A percentile compares a stretch with the other conserved stretches of the same genome.
These are phyloP conservation scores for Elysia chlorotica DNA, from an alignment of 1,140 invertebrate genomes.

Conservation along the genomic window DNA sequence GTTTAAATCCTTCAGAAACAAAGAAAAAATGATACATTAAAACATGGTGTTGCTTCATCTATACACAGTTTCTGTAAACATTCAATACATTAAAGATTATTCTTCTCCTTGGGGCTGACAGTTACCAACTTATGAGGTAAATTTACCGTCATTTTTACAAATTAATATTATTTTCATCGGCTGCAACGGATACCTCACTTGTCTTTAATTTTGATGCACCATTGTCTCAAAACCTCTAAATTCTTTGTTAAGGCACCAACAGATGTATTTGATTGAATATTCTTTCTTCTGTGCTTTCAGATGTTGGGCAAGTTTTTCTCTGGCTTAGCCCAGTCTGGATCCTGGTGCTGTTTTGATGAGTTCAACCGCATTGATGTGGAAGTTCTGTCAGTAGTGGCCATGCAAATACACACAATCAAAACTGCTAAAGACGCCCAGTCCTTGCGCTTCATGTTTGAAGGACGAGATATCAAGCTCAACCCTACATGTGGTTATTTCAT, in stretches of 20 bases:
- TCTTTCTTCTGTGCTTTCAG: too few relatives aligned
- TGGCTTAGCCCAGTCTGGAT: constrained; percentile 81
- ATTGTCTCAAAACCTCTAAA: too few relatives aligned
- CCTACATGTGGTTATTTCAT: constrained; percentile 60
- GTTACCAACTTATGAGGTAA: too few relatives aligned
- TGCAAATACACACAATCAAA: constrained; percentile 61
- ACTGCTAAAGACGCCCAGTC: constrained; percentile 49
- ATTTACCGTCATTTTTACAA: too few relatives aligned
- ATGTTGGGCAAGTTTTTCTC: constrained; percentile 74
- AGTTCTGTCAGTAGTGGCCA: constrained; percentile 77
- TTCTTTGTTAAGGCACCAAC: too few relatives aligned
- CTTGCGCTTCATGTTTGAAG: constrained; percentile 60
- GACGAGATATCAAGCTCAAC: constrained; percentile 60
- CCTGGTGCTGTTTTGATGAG: constrained; percentile 91
- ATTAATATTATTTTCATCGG: too few relatives aligned
- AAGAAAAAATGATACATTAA: too few relatives aligned
- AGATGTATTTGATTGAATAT: background rate
- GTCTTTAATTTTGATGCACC: too few relatives aligned
- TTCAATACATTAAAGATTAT: background rate
- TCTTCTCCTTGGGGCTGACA: too few relatives aligned
- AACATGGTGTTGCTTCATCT: too few relatives aligned
- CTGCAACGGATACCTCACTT: too few relatives aligned
- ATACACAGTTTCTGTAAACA: background rate
- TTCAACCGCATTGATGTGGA: constrained; percentile 90
- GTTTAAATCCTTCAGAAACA: too few relatives aligned